A percentile compares a stretch with the other conserved stretches of the same genome.
Evolutionary conservation across 2,888 invertebrate genomes (phyloP).

Genomic region (Germaria angustata): DNA sequence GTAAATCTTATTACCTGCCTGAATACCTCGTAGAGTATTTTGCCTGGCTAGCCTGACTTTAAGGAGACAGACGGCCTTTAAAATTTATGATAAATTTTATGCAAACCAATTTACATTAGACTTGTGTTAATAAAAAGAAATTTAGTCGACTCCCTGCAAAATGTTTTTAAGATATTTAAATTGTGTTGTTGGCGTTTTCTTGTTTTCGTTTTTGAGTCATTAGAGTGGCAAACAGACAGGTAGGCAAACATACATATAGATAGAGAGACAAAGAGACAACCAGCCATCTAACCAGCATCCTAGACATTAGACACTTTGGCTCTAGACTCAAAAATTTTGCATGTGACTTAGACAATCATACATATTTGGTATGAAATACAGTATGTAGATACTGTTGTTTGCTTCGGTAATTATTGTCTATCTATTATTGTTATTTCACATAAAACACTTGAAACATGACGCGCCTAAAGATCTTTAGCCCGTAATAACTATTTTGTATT

Average conservation of each 20-base stretch:
- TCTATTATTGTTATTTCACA: constrained; percentile 41
- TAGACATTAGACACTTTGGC: constrained; percentile 31
- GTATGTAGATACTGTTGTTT: background rate
- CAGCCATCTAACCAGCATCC: constrained; percentile 22
- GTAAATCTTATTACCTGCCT: background rate
- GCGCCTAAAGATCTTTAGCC: constrained; percentile 76
- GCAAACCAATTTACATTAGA: constrained; percentile 53
- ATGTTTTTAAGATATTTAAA: background rate
- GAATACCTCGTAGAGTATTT: background rate
- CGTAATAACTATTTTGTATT: constrained; percentile 53
- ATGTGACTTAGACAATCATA: background rate
- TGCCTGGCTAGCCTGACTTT: constrained; percentile 3
- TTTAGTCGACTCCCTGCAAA: constrained; percentile 13
- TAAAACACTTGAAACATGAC: constrained; percentile 65
- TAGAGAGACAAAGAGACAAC: background rate
- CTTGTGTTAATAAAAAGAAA: constrained; percentile 22
- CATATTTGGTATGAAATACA: background rate
- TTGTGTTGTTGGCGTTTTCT: background rate
- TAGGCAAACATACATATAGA: background rate
- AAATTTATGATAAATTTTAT: constrained; percentile 59
- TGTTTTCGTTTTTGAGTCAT: background rate
- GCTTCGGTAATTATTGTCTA: constrained; percentile 18
- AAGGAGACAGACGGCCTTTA: constrained; percentile 27
- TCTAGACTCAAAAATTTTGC: constrained; percentile 11
- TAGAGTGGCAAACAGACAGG: background rate